Evolutionary conservation across 2,797 vertebrate species (phyloP).

Genomic region (Mormyrops attenuatus): DNA sequence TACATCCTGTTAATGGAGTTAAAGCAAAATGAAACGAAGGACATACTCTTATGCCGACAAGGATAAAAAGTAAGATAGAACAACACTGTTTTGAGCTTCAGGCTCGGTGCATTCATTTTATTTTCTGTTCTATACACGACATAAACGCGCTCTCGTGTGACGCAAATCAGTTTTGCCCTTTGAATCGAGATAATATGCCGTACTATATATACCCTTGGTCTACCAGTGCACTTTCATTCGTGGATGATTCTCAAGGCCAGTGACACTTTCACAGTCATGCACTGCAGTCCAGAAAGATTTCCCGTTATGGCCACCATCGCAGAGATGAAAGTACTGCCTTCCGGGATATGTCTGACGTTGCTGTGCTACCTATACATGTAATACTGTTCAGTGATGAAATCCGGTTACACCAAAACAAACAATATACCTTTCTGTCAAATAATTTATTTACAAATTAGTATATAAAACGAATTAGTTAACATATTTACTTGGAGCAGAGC

Average conservation of each 20-base stretch:
- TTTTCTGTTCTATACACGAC: not conserved
- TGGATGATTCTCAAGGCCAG: constrained; percentile 15
- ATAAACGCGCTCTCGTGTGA: not conserved
- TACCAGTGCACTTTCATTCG: not conserved
- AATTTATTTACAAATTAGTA: not conserved
- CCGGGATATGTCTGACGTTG: not conserved
- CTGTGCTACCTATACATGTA: not conserved
- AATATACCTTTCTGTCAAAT: not conserved
- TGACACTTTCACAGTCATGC: constrained; percentile 19
- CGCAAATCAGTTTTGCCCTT: not conserved
- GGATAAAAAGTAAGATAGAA: not conserved
- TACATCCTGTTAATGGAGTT: not conserved
- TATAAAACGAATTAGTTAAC: not conserved
- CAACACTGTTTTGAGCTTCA: not conserved
- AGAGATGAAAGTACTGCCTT: constrained; percentile 14
- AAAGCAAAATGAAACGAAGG: not conserved
- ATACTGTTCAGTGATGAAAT: not conserved
- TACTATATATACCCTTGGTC: not conserved
- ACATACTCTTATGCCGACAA: not conserved
- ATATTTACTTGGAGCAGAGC: not conserved
- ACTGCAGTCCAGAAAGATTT: constrained; percentile 26
- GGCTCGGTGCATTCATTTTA: not conserved
- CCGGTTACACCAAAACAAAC: not conserved
- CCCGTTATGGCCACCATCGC: not conserved
- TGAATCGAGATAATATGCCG: not conserved